Evolutionary conservation across 2,113 vertebrate species (phyloP).

Genomic region (Rhagologus leucostigma): DNA sequence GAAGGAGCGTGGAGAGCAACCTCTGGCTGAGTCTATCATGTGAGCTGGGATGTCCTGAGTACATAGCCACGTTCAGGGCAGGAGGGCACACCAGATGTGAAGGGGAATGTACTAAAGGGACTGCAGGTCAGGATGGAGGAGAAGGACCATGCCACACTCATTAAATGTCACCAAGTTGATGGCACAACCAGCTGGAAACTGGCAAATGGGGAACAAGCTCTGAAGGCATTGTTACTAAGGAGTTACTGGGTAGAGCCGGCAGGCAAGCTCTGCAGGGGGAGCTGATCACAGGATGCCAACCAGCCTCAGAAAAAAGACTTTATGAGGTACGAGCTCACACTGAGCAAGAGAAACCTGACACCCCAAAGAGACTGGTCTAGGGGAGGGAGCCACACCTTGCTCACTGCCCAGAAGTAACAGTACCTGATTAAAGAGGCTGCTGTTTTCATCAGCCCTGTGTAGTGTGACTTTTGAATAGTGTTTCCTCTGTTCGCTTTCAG

Average conservation of each 20-base stretch:
- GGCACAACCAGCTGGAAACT: background rate
- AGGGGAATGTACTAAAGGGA: background rate
- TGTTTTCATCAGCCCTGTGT: background rate
- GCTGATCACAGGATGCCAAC: background rate
- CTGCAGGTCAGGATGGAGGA: background rate
- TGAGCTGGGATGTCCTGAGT: background rate
- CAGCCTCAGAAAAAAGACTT: background rate
- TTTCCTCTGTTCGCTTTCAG: constrained; percentile 69
- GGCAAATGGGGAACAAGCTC: background rate
- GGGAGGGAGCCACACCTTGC: background rate
- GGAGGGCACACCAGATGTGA: background rate
- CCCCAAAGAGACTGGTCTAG: background rate
- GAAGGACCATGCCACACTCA: background rate
- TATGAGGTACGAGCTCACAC: background rate
- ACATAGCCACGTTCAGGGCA: background rate
- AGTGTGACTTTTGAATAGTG: background rate
- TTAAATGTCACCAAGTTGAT: background rate
- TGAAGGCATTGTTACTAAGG: background rate
- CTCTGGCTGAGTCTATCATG: background rate
- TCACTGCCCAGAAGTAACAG: background rate
- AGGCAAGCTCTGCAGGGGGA: background rate
- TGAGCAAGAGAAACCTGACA: background rate
- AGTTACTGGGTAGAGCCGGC: background rate
- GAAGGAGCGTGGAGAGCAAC: background rate
- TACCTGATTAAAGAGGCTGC: accelerated